Evolutionary conservation across 2,113 vertebrate species (phyloP).

Genomic region (Austrofundulus limnaeus): DNA sequence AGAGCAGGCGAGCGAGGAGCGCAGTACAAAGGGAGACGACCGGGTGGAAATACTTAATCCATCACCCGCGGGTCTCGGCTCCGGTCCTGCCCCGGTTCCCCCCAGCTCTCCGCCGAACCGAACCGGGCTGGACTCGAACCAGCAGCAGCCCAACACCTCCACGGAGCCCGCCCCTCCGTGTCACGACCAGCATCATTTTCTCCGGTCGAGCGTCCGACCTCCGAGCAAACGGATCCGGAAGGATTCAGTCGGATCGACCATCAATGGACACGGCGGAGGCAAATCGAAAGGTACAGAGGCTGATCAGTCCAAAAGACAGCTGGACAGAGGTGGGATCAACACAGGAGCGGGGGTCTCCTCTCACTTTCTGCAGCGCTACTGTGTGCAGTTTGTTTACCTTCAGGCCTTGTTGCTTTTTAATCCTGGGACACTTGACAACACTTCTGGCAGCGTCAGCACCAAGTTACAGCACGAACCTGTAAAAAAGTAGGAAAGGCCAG

Average conservation of each 20-base stretch:
- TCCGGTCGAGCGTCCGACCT: conserved; percentile 95
- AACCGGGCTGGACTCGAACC: conserved; percentile 55
- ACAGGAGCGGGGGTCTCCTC: conserved; percentile 15
- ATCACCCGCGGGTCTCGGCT: conserved; percentile 70
- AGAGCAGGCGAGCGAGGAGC: conserved; percentile 88
- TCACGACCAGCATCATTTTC: conserved; percentile 99
- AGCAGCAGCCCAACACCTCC: conserved; percentile 71
- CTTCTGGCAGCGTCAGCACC: conserved; percentile 6
- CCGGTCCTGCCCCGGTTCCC: conserved; percentile 74
- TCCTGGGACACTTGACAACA: conserved; percentile 12
- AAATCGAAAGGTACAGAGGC: conserved; percentile 88
- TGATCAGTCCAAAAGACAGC: conserved; percentile 57
- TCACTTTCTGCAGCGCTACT: conserved; percentile 9
- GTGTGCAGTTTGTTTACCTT: conserved; percentile 22
- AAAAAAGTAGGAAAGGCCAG: neutral
- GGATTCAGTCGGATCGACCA: conserved; percentile 85
- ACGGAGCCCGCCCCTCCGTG: conserved; percentile 77
- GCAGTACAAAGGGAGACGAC: conserved; percentile 89
- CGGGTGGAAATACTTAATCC: conserved; percentile 82
- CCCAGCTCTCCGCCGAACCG: conserved; percentile 65
- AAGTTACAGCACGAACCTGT: conserved; percentile 30
- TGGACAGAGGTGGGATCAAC: conserved; percentile 5
- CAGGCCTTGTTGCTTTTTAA: conserved; percentile 3
- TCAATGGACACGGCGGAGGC: conserved; percentile 81
- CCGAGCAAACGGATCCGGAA: conserved; percentile 97